Evolutionary conservation across 2,797 vertebrate genomes (phyloP), one percentile per base, ranked within the genome.

Genomic region (Rhodeus uyekii): DNA sequence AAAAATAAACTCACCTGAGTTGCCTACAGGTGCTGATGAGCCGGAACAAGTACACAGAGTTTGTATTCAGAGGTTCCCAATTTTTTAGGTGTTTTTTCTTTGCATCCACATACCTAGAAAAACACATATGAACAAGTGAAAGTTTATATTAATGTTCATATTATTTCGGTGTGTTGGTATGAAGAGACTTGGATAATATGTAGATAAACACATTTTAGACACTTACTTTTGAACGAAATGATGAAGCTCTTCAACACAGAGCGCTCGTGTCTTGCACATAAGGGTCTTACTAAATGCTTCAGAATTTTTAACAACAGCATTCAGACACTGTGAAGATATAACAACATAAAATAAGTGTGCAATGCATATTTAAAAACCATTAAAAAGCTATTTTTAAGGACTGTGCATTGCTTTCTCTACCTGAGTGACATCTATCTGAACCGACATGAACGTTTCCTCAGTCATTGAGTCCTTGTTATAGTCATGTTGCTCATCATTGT

Each of bases 371-470:
- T 64, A 9, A 32, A 24, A 8, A 36, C 4, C 18, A 9, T 50
- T 34, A 36, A 1, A 18, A 39, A 16, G 19, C 5, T 2, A 1
- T 3, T 39, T 55, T 38, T 14, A 19, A 5, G 13, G 18, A 5
- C 19, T 58, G 13, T 34, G 55, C 1, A 50, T 50, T 53, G n/a
- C 39, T 81, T 27, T 44, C 13, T 48, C n/a, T 88, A 94, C 93
- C 90, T 89, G 87, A 73, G 91, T 90, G 9, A 83, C 80, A 86
- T 95, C 92, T 34, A 93, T 1, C 22, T 93, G 85, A 3, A 94
- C 60, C n/a, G 50, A 19, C 24, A 90, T 12, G 0, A 87, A 88
- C n/a, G 46, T 55, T 74, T 94, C 93, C 0, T 91, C 91, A 16
- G 1, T 8, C 9, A 39, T n/a, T 16, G 6, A 53, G 32, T 18